Evolutionary conservation across 1,140 invertebrate genomes (phyloP).

Genomic region (Trichomalopsis sarcophagae): DNA sequence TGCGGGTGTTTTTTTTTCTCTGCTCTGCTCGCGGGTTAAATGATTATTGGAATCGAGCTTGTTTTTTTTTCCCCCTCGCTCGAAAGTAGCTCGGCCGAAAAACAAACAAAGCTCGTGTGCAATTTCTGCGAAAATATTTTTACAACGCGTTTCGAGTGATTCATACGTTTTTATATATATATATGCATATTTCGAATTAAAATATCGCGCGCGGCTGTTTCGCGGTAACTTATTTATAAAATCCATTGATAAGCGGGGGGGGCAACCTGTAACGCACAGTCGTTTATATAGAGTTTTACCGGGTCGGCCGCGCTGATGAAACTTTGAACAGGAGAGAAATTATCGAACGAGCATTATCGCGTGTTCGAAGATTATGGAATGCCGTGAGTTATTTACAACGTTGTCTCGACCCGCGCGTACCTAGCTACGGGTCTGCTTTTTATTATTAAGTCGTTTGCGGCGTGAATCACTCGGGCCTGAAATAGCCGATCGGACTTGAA

Average conservation of each 20-base stretch:
- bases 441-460: not conserved
- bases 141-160: not conserved
- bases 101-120: not conserved
- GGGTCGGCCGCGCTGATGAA: not conserved
- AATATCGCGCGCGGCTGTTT: not conserved
- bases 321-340: not conserved
- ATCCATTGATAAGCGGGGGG: not conserved
- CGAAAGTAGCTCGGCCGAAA: not conserved
- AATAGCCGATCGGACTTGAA: not conserved
- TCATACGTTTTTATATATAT: not conserved
- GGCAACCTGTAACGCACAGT: not conserved
- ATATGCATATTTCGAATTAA: not conserved
- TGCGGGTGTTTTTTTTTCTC: not conserved
- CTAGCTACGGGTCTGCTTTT: not conserved
- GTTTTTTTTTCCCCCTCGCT: not conserved
- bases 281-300: no score
- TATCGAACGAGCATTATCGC: not conserved
- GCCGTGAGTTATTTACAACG: not conserved
- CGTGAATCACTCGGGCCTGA: not conserved
- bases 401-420: not conserved
- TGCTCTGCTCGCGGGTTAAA: not conserved
- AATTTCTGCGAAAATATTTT: no score
- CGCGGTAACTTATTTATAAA: not conserved
- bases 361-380: not conserved
- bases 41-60: not conserved